These are phyloP conservation scores for Lithobates pipiens DNA, from an alignment of 2,797 vertebrate species.

Conservation along the genomic window DNA sequence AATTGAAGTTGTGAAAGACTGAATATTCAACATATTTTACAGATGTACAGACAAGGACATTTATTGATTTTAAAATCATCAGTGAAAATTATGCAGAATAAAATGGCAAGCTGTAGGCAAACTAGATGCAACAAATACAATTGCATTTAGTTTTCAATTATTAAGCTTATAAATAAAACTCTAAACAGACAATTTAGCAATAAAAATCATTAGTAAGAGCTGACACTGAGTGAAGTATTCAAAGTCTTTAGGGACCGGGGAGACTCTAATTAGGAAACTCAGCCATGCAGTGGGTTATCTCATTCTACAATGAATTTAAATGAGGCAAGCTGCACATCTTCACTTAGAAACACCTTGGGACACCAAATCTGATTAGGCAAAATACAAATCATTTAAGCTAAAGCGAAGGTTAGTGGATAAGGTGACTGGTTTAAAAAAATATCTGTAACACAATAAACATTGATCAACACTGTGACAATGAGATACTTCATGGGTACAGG, in stretches of 20 bases:
- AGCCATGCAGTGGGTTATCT: conserved; percentile 70
- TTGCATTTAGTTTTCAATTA: conserved; percentile 68
- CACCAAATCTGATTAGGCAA: conserved; percentile 65
- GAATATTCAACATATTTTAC: conserved; percentile 65
- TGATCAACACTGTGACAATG: conserved; percentile 58
- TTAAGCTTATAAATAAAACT: conserved; percentile 67
- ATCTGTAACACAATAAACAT: conserved; percentile 50
- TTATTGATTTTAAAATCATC: conserved; percentile 68
- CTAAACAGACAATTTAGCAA: conserved; percentile 68
- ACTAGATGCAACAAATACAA: conserved; percentile 66
- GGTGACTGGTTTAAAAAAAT: conserved; percentile 58
- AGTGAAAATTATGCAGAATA: conserved; percentile 58
- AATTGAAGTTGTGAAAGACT: conserved; percentile 59
- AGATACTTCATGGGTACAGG: neutral
- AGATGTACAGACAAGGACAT: conserved; percentile 62
- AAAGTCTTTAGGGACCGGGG: conserved; percentile 65
- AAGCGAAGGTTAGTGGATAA: conserved; percentile 64
- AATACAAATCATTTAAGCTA: conserved; percentile 64
- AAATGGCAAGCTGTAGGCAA: conserved; percentile 60
- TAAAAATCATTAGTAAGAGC: conserved; percentile 61
- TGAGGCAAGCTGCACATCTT: conserved; percentile 65
- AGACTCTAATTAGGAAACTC: conserved; percentile 71
- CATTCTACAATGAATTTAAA: conserved; percentile 67
- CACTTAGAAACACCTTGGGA: conserved; percentile 63
- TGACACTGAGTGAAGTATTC: conserved; percentile 59